Base-by-base conservation (phyloP, 2,113 vertebrate genomes). In the Laticauda colubrina region DNA sequence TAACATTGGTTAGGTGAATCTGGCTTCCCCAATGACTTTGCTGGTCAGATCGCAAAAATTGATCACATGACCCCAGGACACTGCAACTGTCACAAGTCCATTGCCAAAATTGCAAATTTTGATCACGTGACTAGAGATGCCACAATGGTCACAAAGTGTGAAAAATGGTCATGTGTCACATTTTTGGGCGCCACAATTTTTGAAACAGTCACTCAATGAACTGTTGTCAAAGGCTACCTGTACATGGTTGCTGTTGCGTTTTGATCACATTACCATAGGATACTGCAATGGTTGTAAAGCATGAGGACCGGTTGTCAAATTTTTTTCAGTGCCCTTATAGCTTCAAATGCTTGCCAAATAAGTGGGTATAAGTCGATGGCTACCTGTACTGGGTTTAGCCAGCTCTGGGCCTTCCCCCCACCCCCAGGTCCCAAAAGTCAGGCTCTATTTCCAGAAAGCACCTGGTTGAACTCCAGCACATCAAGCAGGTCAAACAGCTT, bases 381-480 rank as follows among this genome's bases (percentile, higher is more conserved):
- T 14, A 29, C 29, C 29, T 69, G 7, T 3, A 21, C 57, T n/a
- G 8, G 29, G 24, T 59, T 45, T 43, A 9, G 1, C 26, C 10
- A 57, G 23, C 2, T 29, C 26, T 29, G 12, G 11, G 4, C 55
- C 64, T 54, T 89, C 45, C 26, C 8, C 2, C 61, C 29, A n/a
- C n/a, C 23, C 26, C 56, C 21, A 48, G 0, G 1, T 21, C 64
- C 18, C 24, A 90, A 61, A 0, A n/a, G 24, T 75, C 34, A 87
- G 39, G 4, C 5, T 45, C 51, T 55, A 5, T 24, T 61, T 39
- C 24, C 43, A 12, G 54, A 54, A 57, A n/a, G 95, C 89, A 98
- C 98, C 97, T 98, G 98, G 96, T 98, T 98, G 96, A 98, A 98
- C 94, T 98, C 98, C 94, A 98, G 96, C n/a, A 98, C 97, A 90